phyloP scores from a whole-genome alignment of 2,113 vertebrate genomes.

The Dascyllus trimaculatus region DNA sequence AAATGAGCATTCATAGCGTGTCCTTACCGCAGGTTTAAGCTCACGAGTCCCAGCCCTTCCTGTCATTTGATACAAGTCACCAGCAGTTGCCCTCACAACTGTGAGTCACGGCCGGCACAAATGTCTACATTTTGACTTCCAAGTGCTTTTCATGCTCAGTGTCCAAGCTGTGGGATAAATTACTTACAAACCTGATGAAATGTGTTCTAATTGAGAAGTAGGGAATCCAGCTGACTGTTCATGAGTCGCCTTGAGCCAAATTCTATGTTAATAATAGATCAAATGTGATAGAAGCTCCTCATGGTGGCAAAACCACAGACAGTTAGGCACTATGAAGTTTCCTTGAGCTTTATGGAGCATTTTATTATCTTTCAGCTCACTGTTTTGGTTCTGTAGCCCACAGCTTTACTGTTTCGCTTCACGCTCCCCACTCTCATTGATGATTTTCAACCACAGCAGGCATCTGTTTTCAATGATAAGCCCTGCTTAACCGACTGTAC shows the following conservation, averaged over 20 bases:
- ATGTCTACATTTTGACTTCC: neutral
- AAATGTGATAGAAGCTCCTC: neutral
- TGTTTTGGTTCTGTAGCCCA: neutral
- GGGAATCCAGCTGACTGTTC: neutral
- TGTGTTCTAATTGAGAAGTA: too few species aligned
- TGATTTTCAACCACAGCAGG: neutral
- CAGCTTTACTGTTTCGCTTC: neutral
- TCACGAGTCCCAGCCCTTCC: neutral
- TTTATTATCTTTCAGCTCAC: neutral
- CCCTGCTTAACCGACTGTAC: neutral
- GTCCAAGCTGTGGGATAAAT: neutral
- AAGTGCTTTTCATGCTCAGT: neutral
- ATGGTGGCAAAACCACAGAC: neutral
- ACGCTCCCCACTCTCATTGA: neutral
- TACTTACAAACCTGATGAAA: neutral
- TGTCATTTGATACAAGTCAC: slow-evolving; percentile 28
- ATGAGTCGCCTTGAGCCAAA: neutral
- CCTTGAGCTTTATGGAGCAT: neutral
- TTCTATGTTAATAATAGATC: neutral
- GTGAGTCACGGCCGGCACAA: slow-evolving; percentile 12
- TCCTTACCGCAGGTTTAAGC: slow-evolving; percentile 20
- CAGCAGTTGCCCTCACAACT: slow-evolving; percentile 40
- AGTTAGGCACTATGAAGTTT: neutral
- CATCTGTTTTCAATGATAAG: neutral
- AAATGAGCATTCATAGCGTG: slow-evolving; percentile 10